Percentiles rank a stretch among this genome's conserved stretches.
Evolutionary conservation across 1,140 invertebrate genomes (phyloP).

Genomic region (Galendromus occidentalis): DNA sequence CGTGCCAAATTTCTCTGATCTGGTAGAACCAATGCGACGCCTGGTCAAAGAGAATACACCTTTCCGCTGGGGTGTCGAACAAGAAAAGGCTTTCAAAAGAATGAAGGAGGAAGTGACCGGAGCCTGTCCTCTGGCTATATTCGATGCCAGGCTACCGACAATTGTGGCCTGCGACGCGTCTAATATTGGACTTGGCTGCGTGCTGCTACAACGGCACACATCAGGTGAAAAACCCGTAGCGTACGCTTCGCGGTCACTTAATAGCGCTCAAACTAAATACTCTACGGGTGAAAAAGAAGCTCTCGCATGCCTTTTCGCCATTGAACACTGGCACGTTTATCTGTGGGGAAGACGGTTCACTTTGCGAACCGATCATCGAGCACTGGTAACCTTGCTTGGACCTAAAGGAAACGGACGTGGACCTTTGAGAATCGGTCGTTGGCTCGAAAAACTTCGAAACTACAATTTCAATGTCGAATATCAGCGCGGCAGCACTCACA

Average conservation of each 20-base stretch:
- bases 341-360: background rate
- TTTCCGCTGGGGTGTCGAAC: background rate
- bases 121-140: background rate
- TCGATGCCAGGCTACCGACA: background rate
- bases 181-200: background rate
- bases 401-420: background rate
- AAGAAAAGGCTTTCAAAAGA: background rate
- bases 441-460: background rate
- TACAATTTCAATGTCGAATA: background rate
- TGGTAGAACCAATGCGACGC: background rate
- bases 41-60: background rate
- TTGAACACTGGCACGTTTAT: too few relatives aligned
- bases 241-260: constrained; percentile 21
- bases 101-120: background rate
- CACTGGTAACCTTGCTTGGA: background rate
- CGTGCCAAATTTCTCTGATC: background rate
- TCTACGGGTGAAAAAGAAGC: constrained; percentile 31
- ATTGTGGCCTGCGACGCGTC: background rate
- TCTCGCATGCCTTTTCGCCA: constrained; percentile 17
- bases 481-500: background rate
- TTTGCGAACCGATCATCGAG: background rate
- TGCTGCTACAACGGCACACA: background rate
- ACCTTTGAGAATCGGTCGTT: background rate
- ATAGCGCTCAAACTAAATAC: constrained; percentile 28
- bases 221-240: background rate